phyloP scores from a whole-genome alignment of 2,888 invertebrate genomes.

The Trichogramma dendrolimi region DNA sequence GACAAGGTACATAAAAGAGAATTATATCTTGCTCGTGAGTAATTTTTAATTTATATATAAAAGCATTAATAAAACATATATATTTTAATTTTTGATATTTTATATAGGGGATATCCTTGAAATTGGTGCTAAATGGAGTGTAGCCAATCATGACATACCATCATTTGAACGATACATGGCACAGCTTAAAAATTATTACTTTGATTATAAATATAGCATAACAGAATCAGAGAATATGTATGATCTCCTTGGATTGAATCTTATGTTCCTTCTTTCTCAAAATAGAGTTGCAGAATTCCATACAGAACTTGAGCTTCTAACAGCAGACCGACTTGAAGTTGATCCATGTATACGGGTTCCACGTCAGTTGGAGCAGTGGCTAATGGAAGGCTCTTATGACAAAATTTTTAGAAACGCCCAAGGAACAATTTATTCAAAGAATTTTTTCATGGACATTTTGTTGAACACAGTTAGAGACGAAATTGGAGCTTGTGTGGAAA shows the following conservation, averaged over 20 bases:
- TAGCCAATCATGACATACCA: conserved; percentile 86
- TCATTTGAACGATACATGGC: conserved; percentile 97
- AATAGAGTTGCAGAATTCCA: conserved; percentile 98
- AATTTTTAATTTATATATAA: neutral
- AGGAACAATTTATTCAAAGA: conserved; percentile 94
- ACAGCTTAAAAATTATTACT: conserved; percentile 95
- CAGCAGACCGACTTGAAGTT: conserved; percentile 84
- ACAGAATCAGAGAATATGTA: conserved; percentile 92
- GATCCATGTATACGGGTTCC: conserved; percentile 94
- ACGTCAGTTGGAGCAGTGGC: conserved; percentile 91
- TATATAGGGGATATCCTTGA: conserved; percentile 77
- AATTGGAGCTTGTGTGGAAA: conserved; percentile 94
- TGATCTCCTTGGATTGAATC: conserved; percentile 88
- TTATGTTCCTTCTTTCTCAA: conserved; percentile 88
- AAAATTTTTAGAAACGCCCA: conserved; percentile 71
- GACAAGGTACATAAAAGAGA: conserved; percentile 72
- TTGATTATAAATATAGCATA: conserved; percentile 77
- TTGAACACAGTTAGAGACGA: conserved; percentile 93
- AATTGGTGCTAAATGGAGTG: conserved; percentile 94
- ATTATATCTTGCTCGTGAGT: conserved; percentile 74
- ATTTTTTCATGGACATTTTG: conserved; percentile 93
- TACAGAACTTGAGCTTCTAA: conserved; percentile 90
- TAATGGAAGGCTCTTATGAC: conserved; percentile 99
- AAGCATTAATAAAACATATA: neutral
- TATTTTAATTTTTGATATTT: conserved; percentile 1